phyloP scores from a whole-genome alignment of 1,140 invertebrate species.

The Aphis craccivora region DNA sequence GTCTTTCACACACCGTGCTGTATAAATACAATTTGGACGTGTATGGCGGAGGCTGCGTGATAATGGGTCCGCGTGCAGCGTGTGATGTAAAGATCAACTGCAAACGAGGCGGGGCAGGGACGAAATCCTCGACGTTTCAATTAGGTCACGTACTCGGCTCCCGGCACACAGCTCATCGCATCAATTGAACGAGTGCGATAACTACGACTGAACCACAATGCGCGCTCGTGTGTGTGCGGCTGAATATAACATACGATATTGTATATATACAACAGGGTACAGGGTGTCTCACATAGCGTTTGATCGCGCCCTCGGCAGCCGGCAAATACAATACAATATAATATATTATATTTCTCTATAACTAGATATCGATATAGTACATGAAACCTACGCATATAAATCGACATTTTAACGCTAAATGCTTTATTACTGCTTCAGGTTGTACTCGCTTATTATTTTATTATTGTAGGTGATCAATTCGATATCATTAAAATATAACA shows the following conservation, averaged over 20 bases:
- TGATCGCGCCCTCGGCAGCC: neutral
- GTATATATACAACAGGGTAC: neutral
- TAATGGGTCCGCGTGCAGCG: neutral
- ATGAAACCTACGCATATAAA: no score
- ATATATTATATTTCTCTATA: no score
- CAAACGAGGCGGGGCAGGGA: neutral
- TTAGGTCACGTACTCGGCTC: slow-evolving; percentile 34
- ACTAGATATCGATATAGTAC: no score
- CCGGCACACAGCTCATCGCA: neutral
- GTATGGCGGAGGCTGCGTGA: neutral
- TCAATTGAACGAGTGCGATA: slow-evolving; percentile 26
- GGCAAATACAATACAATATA: no score
- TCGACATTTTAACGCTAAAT: no score
- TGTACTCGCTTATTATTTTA: no score
- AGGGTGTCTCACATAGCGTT: neutral
- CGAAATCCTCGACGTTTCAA: slow-evolving; percentile 46
- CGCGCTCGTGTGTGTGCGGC: no score
- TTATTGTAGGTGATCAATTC: no score
- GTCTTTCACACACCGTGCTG: no score
- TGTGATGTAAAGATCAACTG: neutral
- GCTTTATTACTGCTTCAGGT: no score
- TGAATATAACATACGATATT: neutral
- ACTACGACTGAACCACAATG: neutral
- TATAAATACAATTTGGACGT: neutral
- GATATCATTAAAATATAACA: no score